Evolutionary conservation across 2,888 invertebrate genomes (phyloP), one percentile per base, ranked within the genome.

Genomic region (Tanypteryx hageni): DNA sequence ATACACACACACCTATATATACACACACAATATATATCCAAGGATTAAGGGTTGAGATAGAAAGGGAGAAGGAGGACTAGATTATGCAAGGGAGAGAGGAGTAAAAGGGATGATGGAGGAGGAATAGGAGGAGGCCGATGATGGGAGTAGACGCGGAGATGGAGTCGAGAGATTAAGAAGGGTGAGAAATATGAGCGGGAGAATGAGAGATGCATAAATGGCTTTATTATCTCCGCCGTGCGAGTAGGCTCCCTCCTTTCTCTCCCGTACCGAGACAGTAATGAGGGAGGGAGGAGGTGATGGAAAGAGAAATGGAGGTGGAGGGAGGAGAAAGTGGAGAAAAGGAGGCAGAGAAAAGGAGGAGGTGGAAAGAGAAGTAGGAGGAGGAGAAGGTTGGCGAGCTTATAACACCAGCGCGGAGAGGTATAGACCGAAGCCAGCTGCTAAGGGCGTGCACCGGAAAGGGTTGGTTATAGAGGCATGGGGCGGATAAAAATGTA

Each of bases 201-300:
- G 68, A 68, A 68, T 68, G 68, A 68, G 68, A 22, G 76, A 76
- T 76, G 76, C 76, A 76, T 76, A 76, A 76, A 76, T 76, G 76
- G 27, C 76, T 76, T 76, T 76, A 76, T 76, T 76, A 76, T 76
- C 76, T 76, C 76, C 22, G 22, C 22, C 22, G n/a, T 22, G 68
- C n/a, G n/a, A 13, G 13, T 76, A 18, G 22, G 27, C 76, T 27
- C 27, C 27, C 76, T 27, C 27, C 22, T 76, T 76, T 76, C 76
- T 27, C 76, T 11, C 76, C 76, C 76, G 27, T 27, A 27, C 76
- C 76, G 76, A 76, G 76, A 27, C 76, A 18, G 27, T 76, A 76
- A 76, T 76, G 27, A 76, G 76, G 76, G 44, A 3, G 44, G 44
- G 44, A 44, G 44, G 44, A 3, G 44, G 44, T 3, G 44, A 44